Percentiles rank a stretch among this genome's conserved stretches.
phyloP scores from a whole-genome alignment of 2,888 invertebrate genomes.

The Zaprionus obscuricornis region DNA sequence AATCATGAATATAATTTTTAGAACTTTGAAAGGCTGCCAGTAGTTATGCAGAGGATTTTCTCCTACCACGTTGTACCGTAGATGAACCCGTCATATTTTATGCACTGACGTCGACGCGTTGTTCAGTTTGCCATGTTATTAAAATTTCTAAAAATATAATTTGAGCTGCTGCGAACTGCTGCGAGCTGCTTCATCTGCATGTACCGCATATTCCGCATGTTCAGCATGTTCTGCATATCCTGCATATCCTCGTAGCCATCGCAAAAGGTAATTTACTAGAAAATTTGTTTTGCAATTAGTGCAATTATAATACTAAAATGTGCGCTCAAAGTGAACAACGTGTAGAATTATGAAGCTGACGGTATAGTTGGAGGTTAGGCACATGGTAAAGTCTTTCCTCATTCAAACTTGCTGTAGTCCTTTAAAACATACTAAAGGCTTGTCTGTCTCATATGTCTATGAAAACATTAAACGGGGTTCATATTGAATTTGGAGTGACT shows the following conservation, averaged over 20 bases:
- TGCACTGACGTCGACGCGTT: constrained; percentile 33
- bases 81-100: constrained; percentile 29
- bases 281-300: constrained; percentile 80
- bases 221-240: constrained; percentile 8
- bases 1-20: constrained; percentile 69
- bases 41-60: constrained; percentile 13
- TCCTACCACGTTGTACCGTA: constrained; percentile 5
- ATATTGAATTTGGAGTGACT: constrained; percentile 30
- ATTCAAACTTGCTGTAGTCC: neutral
- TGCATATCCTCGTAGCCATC: constrained; percentile 35
- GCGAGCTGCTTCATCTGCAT: constrained; percentile 15
- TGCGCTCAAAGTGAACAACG: constrained; percentile 44
- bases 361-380: no score
- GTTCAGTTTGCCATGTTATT: constrained; percentile 54
- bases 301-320: constrained; percentile 61
- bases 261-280: constrained; percentile 77
- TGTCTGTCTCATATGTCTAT: constrained; percentile 11
- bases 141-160: constrained; percentile 68
- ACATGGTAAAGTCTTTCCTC: no score
- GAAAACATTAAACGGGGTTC: constrained; percentile 36
- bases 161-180: no score
- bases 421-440: constrained; percentile 19
- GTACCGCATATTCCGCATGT: constrained; percentile 14
- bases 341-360: no score
- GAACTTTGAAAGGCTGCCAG: constrained; percentile 38